Evolutionary conservation across 2,113 vertebrate genomes (phyloP), one percentile per base, ranked within the genome.

Genomic region (Strix aluco): DNA sequence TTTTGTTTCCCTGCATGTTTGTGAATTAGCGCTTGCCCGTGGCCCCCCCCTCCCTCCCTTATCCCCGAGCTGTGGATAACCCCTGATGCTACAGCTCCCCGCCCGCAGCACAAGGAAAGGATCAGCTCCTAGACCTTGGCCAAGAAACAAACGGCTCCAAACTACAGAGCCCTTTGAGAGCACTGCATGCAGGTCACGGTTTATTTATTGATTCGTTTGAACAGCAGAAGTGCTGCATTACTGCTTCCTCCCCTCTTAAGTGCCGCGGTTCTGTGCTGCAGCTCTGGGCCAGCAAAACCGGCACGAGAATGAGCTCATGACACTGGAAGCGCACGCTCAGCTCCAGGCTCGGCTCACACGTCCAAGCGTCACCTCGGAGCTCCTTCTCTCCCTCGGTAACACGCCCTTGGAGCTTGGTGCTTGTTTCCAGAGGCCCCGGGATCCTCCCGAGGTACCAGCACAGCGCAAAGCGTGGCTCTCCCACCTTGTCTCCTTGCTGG

Each of bases 391-490:
- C 63, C 54, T 26, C 30, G 10, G 4, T 25, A 49, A 25, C 63
- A 30, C 77, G 12, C 17, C 1, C 26, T 23, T 22, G 20, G 32
- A 67, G 57, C 69, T 69, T 8, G 47, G 40, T 10, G 58, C 54
- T 61, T 32, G 0, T 22, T 57, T 51, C 27, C 19, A 23, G 8
- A 62, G 52, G 32, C 29, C 22, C 16, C 0, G 20, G 85, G n/a
- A 61, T 6, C 65, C 70, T 62, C 40, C 21, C 32, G 59, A 81
- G 23, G 38, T 7, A 23, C 13, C 44, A 27, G 18, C 54, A 65
- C 5, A 11, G 34, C 2, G 6, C 2, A 19, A 38, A 66, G 5
- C 0, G 1, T 2, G 3, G 7, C 46, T 75, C n/a, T 47, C n/a
- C 38, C 19, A 7, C 30, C n/a, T 19, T 3, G 6, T 61, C 59